Evolutionary conservation across 2,888 invertebrate species (phyloP).

Genomic region (Amphipoea oculea): DNA sequence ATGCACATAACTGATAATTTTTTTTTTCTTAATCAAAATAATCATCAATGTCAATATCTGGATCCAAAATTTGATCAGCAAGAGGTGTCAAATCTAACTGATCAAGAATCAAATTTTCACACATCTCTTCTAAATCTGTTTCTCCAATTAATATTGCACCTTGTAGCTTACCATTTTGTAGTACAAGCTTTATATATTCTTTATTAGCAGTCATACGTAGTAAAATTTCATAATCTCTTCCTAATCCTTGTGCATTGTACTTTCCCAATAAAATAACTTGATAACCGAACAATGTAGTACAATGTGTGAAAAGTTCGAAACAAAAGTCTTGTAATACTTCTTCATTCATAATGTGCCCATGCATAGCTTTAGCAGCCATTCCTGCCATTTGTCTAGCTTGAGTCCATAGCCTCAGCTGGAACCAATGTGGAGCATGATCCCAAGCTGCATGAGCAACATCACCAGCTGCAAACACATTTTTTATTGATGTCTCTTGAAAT

Average conservation of each 20-base stretch:
- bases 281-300: constrained; percentile 98
- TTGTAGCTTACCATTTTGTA: constrained; percentile 95
- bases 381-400: constrained; percentile 99
- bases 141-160: constrained; percentile 99
- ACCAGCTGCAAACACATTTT: constrained; percentile 97
- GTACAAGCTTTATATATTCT: constrained; percentile 96
- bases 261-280: constrained; percentile 98
- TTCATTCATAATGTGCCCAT: constrained; percentile 91
- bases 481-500: constrained; percentile 94
- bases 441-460: constrained; percentile 97
- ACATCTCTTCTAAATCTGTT: constrained; percentile 99
- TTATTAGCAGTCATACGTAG: constrained; percentile 95
- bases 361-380: constrained; percentile 98
- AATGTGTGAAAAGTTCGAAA: constrained; percentile 99
- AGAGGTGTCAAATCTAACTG: constrained; percentile 96
- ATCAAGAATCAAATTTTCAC: constrained; percentile 99
- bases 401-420: constrained; percentile 99
- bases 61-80: constrained; percentile 98
- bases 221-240: constrained; percentile 95
- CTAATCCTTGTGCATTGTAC: constrained; percentile 97
- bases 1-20: neutral
- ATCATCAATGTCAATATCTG: constrained; percentile 99
- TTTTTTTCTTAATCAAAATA: constrained; percentile 95
- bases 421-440: constrained; percentile 95
- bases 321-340: constrained; percentile 96